Conservation (phyloP, 2,888 invertebrate genomes). For the Allygus modestus region DNA sequence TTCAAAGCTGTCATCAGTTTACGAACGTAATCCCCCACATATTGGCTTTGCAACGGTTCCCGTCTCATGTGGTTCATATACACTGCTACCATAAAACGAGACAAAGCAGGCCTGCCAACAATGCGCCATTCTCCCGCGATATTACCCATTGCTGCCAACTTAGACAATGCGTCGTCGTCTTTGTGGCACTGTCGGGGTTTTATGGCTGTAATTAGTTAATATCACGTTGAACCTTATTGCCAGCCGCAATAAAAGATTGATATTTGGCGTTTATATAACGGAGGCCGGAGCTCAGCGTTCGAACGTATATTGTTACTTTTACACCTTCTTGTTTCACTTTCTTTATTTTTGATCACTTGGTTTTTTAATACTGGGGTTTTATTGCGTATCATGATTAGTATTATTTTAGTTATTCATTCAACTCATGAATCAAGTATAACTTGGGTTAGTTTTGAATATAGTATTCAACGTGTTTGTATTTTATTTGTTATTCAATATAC, state of each 20-base stretch:
- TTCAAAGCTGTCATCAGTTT: background rate
- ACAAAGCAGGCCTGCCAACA: slow-evolving; percentile 38
- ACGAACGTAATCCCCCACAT: background rate
- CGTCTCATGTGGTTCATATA: background rate
- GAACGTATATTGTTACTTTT: too few species aligned
- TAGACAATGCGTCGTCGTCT: slow-evolving; percentile 24
- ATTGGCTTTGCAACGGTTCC: background rate
- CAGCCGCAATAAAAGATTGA: background rate
- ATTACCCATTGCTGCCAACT: slow-evolving; percentile 35
- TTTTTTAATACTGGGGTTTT: too few species aligned
- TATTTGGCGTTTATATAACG: background rate
- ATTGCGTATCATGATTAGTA: too few species aligned
- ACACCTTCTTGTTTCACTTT: too few species aligned
- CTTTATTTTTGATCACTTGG: too few species aligned
- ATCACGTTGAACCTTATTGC: background rate
- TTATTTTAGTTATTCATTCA: too few species aligned
- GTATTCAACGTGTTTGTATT: too few species aligned
- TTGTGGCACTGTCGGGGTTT: slow-evolving; percentile 10
- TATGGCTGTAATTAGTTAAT: slow-evolving; percentile 25
- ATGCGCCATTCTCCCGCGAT: slow-evolving; percentile 22
- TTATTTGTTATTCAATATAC: too few species aligned
- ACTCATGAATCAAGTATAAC: too few species aligned
- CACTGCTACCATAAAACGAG: background rate
- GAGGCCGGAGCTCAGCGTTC: background rate
- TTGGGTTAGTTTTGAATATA: too few species aligned